Base-by-base conservation (phyloP, 2,888 invertebrate species). In the Baronia brevicornis region DNA sequence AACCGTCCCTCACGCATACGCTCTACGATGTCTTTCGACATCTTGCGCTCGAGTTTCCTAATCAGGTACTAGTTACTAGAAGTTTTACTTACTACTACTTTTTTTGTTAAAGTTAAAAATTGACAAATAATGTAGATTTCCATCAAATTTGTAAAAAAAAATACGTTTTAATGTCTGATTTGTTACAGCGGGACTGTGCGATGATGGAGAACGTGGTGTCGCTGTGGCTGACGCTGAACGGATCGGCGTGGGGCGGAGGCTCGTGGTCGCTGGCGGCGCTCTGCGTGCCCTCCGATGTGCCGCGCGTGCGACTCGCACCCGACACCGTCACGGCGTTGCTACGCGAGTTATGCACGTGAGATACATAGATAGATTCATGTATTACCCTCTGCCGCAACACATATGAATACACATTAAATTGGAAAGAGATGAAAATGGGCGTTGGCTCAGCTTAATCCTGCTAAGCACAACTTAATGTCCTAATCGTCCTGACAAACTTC, bases 161-260 rank as follows among this genome's bases (percentile, higher is more conserved):
- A 22, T 11, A 6, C 5, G 4, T 7, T 8, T 2, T 19, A 19
- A 19, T 25, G 10, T 10, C 3, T 18, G 7, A 5, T 7, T 21
- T 34, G 28, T 51, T 50, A 3, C 68, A 90, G 87, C 88, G 89
- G 66, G 88, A 90, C 28, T 89, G 92, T 60, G 87, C 90, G 9
- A 91, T 91, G 61, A 86, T 96, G 61, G 96, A 96, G 72, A 89
- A 93, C 59, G 90, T 94, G 27, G 80, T 96, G 18, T 92, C 94
- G 45, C 82, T 96, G 46, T 96, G 96, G 94, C 82, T 96, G 41
- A 95, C 94, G 2, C 79, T 96, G 40, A 95, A 94, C 87, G 86
- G 92, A 70, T 67, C 84, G 36, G 52, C 72, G 64, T 68, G 82
- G 84, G 59, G 86, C 50, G 54, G 68, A 48, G 38, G 41, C 28